Percentiles rank a stretch among this genome's conserved stretches.
Evolutionary conservation across 2,113 vertebrate species (phyloP).

Genomic region (Spheniscus mendiculus): DNA sequence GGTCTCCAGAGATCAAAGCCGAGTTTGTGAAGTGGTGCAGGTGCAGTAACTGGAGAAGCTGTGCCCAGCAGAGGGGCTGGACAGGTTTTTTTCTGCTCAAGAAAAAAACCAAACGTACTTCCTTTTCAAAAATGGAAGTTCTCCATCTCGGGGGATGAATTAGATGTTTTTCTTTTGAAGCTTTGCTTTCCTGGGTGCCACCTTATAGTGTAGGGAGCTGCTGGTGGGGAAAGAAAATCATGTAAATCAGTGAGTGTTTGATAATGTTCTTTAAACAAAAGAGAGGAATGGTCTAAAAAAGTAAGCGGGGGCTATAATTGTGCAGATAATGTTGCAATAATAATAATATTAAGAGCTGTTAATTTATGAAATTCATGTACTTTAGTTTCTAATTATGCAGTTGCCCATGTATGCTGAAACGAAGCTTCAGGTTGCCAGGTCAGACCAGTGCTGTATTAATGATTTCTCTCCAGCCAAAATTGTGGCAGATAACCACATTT

Average conservation of each 20-base stretch:
- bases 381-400: neutral
- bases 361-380: neutral
- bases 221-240: neutral
- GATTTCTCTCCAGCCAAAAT: neutral
- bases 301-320: neutral
- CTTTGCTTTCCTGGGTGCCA: neutral
- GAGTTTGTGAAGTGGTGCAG: neutral
- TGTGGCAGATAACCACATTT: neutral
- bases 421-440: slow-evolving; percentile 1
- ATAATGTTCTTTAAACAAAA: neutral
- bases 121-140: neutral
- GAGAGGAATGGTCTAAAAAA: neutral
- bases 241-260: neutral
- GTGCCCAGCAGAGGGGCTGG: too few species aligned
- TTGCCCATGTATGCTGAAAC: neutral
- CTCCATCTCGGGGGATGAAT: neutral
- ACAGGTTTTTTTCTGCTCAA: too few species aligned
- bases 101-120: neutral
- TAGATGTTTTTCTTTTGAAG: neutral
- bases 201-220: neutral
- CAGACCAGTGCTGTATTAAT: neutral
- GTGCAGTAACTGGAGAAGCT: neutral
- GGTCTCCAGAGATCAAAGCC: neutral
- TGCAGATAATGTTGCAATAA: neutral
- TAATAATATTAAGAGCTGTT: neutral